Evolutionary conservation across 2,797 vertebrate genomes (phyloP).

Genomic region (Neosilurus hyrtlii): DNA sequence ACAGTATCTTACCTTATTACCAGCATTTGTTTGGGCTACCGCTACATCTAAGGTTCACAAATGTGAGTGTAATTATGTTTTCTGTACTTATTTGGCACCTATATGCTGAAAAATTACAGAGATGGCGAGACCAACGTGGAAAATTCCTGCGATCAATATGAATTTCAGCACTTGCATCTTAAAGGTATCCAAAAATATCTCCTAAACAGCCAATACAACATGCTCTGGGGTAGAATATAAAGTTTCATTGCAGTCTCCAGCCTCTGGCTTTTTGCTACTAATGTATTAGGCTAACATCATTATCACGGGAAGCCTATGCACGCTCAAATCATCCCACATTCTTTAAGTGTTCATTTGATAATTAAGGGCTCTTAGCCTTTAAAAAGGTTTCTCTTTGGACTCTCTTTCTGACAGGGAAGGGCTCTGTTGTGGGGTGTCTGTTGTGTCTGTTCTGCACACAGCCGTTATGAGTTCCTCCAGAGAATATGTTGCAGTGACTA

Average conservation of each 20-base stretch:
- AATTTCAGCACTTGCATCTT: conserved; percentile 16
- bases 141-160: conserved; percentile 9
- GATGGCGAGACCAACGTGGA: not conserved
- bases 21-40: not conserved
- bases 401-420: conserved; percentile 17
- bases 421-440: not conserved
- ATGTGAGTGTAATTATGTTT: not conserved
- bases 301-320: conserved; percentile 1
- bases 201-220: not conserved
- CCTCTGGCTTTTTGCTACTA: conserved; percentile 19
- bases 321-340: not conserved
- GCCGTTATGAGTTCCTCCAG: not conserved
- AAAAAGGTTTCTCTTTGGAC: conserved; percentile 12
- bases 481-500: not conserved
- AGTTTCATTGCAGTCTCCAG: conserved; percentile 21
- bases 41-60: not conserved
- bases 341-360: conserved; percentile 31
- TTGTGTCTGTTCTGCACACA: not conserved
- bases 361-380: conserved; percentile 3
- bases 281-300: conserved; percentile 24
- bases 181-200: conserved; percentile 25
- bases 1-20: not conserved
- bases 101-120: not conserved
- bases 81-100: not conserved
- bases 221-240: conserved; percentile 16